Conservation (phyloP, 92 coral and sea anemone genomes). For the Heliopora coerulea region DNA sequence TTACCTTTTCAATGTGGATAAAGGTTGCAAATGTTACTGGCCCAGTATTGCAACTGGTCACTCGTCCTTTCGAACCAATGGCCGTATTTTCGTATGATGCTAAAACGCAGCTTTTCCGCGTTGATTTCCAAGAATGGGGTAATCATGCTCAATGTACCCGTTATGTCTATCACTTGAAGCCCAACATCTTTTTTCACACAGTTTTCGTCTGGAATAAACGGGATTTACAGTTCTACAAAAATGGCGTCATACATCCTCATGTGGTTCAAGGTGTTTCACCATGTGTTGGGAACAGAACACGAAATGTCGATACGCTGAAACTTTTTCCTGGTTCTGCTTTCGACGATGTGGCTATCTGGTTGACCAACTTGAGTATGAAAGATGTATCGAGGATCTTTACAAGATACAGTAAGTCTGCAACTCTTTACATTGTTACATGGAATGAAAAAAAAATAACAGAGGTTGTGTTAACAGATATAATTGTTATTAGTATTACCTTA, state of each 20-base stretch:
- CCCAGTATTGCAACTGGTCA: no score
- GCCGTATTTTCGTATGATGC: no score
- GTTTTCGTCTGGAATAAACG: not conserved
- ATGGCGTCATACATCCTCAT: not conserved
- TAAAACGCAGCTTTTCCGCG: no score
- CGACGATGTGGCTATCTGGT: constrained; percentile 12
- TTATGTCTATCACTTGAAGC: not conserved
- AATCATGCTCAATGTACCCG: no score
- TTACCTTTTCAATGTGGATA: not conserved
- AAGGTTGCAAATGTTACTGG: no score
- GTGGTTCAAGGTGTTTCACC: no score
- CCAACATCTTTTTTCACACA: not conserved
- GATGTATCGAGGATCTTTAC: not conserved
- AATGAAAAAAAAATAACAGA: no score
- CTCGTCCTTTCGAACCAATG: no score
- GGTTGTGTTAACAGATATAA: no score
- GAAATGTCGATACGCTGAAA: not conserved
- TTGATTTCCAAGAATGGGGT: no score
- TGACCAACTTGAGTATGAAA: not conserved
- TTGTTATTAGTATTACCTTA: no score
- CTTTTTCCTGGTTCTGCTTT: not conserved
- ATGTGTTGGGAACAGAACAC: no score
- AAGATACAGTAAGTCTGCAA: constrained; percentile 1
- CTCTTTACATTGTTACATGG: not conserved
- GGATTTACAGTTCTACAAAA: not conserved